Percentiles rank a stretch among this genome's conserved stretches.
These are phyloP conservation scores for Acleris literana DNA, from an alignment of 2,888 invertebrate genomes.

Conservation along the genomic window DNA sequence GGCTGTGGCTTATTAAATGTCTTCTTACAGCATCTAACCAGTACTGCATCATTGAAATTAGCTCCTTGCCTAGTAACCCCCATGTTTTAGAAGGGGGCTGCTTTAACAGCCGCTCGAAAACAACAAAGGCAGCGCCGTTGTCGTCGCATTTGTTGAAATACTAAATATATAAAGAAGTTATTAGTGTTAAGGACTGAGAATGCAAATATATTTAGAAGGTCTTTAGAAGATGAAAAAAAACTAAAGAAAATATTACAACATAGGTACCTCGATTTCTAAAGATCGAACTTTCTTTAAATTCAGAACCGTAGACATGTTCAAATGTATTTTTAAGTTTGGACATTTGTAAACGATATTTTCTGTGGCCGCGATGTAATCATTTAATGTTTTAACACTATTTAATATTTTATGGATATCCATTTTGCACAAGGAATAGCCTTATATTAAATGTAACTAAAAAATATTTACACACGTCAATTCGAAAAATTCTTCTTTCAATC, in stretches of 20 bases:
- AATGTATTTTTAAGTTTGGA: slow-evolving; percentile 50
- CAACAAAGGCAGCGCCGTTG: slow-evolving; percentile 60
- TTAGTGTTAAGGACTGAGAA: not conserved
- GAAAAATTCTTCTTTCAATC: slow-evolving; percentile 9
- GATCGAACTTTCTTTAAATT: slow-evolving; percentile 61
- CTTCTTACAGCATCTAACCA: slow-evolving; percentile 67
- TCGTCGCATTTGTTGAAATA: slow-evolving; percentile 64
- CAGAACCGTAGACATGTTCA: slow-evolving; percentile 61
- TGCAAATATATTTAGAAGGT: not conserved
- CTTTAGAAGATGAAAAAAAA: not conserved
- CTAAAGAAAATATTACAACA: not conserved
- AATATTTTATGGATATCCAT: slow-evolving; percentile 62
- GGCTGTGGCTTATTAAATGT: slow-evolving; percentile 55
- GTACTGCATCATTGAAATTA: slow-evolving; percentile 59
- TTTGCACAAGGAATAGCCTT: slow-evolving; percentile 36
- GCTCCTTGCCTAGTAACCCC: slow-evolving; percentile 59
- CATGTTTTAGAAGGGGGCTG: slow-evolving; percentile 63
- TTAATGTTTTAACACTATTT: slow-evolving; percentile 53
- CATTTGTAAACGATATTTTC: slow-evolving; percentile 49
- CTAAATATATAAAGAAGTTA: slow-evolving; percentile 44
- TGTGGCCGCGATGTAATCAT: slow-evolving; percentile 57
- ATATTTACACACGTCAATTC: slow-evolving; percentile 1
- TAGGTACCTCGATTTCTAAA: slow-evolving; percentile 68
- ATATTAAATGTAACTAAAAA: not conserved
- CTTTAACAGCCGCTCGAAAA: slow-evolving; percentile 56